Base-by-base conservation (phyloP, 2,888 invertebrate genomes). In the Hirudinaria manillensis region DNA sequence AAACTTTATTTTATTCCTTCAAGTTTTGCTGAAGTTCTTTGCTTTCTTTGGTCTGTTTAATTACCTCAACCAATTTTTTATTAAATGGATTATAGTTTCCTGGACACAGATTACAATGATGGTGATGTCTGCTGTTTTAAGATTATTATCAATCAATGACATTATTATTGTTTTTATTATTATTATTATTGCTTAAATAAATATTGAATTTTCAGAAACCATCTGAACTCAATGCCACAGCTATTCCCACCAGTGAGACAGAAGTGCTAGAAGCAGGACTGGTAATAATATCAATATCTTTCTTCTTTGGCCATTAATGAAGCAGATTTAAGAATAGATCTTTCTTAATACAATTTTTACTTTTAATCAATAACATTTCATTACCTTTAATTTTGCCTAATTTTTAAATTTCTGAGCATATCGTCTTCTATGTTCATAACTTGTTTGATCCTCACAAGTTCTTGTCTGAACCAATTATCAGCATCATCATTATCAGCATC, bases 261-360 rank as follows among this genome's bases (percentile, higher is more conserved):
- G 82, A 82, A 71, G 79, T 80, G 7, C 80, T 84, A 24, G 55
- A 80, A 1, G 84, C 84, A 81, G 83, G 83, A 34, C 71, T 84
- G 79, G 83, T 84, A 73, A 77, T 82, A 77, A 66, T 65, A 61
- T 38, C 32, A 10, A 75, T 24, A n/a, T 56, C 24, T 71, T 56
- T 32, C 34, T 56, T 72, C n/a, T 19, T 53, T 7, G 21, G n/a
- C n/a, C n/a, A n/a, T n/a, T n/a, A n/a, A n/a, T n/a, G n/a, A n/a
- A n/a, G n/a, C n/a, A n/a, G n/a, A n/a, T n/a, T n/a, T n/a, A n/a
- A n/a, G n/a, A n/a, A n/a, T n/a, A 38, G 38, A 38, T 38, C 38
- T 10, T 38, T 6, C 3, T 38, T 38, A 38, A 38, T 38, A 38
- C 38, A 38, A 10, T 65, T 27, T 27, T 55, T n/a, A 13, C 21